Evolutionary conservation across 2,113 vertebrate genomes (phyloP).

Genomic region (Triplophysa siluroides): DNA sequence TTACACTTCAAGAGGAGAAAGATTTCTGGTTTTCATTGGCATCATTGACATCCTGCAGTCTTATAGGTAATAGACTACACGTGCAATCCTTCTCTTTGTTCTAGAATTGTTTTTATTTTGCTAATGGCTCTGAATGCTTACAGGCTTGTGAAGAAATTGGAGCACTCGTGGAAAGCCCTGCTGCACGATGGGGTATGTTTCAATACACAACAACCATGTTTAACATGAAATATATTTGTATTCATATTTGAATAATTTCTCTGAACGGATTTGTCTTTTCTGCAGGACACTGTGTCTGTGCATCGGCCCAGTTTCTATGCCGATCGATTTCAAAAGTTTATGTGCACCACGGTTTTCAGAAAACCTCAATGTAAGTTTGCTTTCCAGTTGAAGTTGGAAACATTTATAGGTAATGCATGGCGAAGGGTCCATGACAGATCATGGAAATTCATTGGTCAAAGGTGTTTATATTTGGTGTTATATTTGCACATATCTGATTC

Average conservation of each 20-base stretch:
- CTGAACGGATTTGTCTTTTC: neutral
- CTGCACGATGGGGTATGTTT: constrained; percentile 87
- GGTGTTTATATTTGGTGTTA: too few species aligned
- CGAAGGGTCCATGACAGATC: neutral
- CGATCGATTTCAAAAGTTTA: constrained; percentile 91
- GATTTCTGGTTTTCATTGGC: constrained; percentile 89
- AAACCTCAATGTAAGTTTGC: constrained; percentile 80
- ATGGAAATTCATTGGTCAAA: too few species aligned
- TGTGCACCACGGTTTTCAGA: constrained; percentile 87
- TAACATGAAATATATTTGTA: neutral
- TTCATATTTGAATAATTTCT: neutral
- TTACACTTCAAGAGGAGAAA: constrained; percentile 81
- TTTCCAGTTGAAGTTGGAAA: neutral
- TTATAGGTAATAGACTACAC: constrained; percentile 78
- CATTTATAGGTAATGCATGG: neutral
- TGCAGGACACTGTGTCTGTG: constrained; percentile 91
- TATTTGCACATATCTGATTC: too few species aligned
- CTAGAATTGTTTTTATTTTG: neutral
- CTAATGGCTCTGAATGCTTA: constrained; percentile 46
- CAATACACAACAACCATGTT: neutral
- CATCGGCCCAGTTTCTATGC: constrained; percentile 94
- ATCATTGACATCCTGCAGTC: constrained; percentile 95
- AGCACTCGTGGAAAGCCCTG: constrained; percentile 94
- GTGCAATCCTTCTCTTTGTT: neutral
- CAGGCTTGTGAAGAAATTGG: constrained; percentile 89